Evolutionary conservation across 1,140 invertebrate species (phyloP).

Genomic region (Acromyrmex heyeri): DNA sequence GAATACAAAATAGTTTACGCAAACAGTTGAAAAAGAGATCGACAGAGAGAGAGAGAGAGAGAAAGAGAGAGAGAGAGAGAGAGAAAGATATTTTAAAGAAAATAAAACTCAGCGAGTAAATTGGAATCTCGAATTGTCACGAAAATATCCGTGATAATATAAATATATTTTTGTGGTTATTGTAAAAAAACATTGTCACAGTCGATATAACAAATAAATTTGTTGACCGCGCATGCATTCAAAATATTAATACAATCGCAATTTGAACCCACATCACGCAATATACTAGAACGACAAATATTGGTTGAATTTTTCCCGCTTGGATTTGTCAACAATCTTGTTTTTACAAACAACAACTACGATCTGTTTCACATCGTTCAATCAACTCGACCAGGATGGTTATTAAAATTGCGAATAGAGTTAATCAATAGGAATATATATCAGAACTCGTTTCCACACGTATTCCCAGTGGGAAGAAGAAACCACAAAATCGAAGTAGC

Average conservation of each 20-base stretch:
- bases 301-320: conserved; percentile 24
- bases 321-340: conserved; percentile 33
- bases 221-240: background rate
- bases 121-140: background rate
- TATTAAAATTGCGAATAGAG: conserved; percentile 45
- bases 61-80: background rate
- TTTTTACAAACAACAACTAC: conserved; percentile 37
- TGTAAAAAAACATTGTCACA: background rate
- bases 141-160: background rate
- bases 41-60: background rate
- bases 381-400: conserved; percentile 17
- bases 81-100: background rate
- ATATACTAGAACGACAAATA: conserved; percentile 17
- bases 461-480: background rate
- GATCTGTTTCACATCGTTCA: conserved; percentile 12
- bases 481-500: background rate
- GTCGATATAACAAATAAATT: conserved; percentile 36
- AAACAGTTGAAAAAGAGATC: background rate
- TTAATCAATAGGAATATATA: conserved; percentile 20
- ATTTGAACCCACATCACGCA: background rate
- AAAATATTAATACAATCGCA: conserved; percentile 10
- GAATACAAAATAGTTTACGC: conserved; percentile 3
- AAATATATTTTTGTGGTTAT: conserved; percentile 8
- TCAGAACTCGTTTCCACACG: background rate
- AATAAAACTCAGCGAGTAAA: background rate